Base-by-base conservation (phyloP, 2,888 invertebrate species). In the Stegana nigrithorax region DNA sequence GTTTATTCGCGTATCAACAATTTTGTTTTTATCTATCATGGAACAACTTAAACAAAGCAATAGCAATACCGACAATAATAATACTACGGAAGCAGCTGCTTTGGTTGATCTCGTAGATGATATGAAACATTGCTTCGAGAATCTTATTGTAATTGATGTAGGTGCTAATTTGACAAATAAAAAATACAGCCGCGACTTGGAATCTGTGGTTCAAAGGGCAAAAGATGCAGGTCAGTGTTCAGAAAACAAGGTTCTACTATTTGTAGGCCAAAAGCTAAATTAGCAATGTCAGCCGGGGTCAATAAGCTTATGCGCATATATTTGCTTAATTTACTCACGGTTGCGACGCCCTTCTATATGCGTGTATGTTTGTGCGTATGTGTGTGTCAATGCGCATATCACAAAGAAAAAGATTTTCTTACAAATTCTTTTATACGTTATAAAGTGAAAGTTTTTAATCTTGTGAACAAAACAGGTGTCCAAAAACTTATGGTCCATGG, bases 401-500 rank as follows among this genome's bases (percentile, higher is more conserved):
- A 32, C 6, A 32, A 5, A 12, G 32, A 12, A 2, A 32, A 2
- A 32, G n/a, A 32, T 32, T 14, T 39, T 39, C 5, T 4, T 47
- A 21, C 17, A 21, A 36, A 2, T 55, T 5, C 59, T 27, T 60
- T 50, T 66, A 2, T 36, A n/a, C 3, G 10, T 36, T 36, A 7
- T 36, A 3, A 3, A 36, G 10, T 36, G n/a, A 7, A 7, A n/a
- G 10, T 36, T 3, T 36, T n/a, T n/a, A n/a, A n/a, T n/a, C n/a
- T n/a, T n/a, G n/a, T n/a, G n/a, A n/a, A n/a, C n/a, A 47, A 21
- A 21, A 32, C 80, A 94, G 94, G 96, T 78, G 95, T 97, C 81
- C 94, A 94, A 85, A 96, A 96, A 87, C 93, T 96, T 66, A 94
- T 96, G 92, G 96, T 96, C 65, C 95, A 94, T 60, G 96, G 96